Percentiles rank a stretch among this genome's conserved stretches.
These are phyloP conservation scores for Parnassius apollo DNA, from an alignment of 2,888 invertebrate species.

Conservation along the genomic window DNA sequence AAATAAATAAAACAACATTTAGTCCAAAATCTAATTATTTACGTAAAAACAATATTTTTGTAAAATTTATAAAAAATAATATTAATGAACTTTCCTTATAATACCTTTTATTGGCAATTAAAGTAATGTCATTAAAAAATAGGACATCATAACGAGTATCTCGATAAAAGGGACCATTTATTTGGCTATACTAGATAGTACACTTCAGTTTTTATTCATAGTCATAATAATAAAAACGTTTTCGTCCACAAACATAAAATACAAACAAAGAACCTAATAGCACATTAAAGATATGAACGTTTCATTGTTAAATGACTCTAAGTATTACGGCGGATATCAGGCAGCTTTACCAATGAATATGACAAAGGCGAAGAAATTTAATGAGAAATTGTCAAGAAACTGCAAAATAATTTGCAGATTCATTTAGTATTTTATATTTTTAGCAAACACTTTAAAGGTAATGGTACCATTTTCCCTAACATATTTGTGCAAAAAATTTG, in stretches of 20 bases:
- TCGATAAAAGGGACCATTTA: slow-evolving; percentile 5
- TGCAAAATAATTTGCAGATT: too few species aligned
- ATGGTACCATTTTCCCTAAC: too few species aligned
- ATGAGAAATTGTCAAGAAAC: slow-evolving; percentile 21
- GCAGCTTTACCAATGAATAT: slow-evolving; percentile 31
- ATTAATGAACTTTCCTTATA: too few species aligned
- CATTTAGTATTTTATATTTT: too few species aligned
- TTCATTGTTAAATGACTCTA: slow-evolving; percentile 52
- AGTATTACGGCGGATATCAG: slow-evolving; percentile 41
- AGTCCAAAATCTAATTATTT: too few species aligned
- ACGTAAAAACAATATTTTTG: too few species aligned
- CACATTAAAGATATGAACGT: slow-evolving; percentile 63
- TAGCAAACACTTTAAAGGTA: too few species aligned
- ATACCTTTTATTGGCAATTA: background rate
- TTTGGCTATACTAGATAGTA: slow-evolving; percentile 31
- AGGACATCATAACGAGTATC: slow-evolving; percentile 3
- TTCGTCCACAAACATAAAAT: slow-evolving; percentile 48
- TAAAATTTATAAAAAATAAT: too few species aligned
- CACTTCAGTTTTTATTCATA: slow-evolving; percentile 45
- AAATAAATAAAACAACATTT: too few species aligned
- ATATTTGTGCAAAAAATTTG: too few species aligned
- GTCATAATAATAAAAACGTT: slow-evolving; percentile 59
- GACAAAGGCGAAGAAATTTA: slow-evolving; percentile 30
- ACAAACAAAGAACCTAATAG: slow-evolving; percentile 54
- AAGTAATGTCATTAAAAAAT: slow-evolving; percentile 3